A percentile compares a stretch with the other conserved stretches of the same genome.
Conservation (phyloP, 2,888 invertebrate species). For the Mythimna pallens region DNA sequence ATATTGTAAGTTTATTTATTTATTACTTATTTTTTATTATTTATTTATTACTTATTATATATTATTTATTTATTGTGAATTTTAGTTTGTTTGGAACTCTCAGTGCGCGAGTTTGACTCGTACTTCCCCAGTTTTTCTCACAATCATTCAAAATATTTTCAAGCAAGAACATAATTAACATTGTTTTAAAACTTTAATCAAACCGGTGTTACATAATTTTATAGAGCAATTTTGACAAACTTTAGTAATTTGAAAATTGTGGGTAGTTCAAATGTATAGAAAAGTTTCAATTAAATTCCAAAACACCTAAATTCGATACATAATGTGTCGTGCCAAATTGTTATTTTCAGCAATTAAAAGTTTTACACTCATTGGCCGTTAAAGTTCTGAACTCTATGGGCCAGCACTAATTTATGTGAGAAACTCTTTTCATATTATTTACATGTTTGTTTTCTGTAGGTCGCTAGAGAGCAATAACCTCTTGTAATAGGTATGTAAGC, state of each 20-base stretch:
- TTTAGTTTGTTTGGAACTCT: no score
- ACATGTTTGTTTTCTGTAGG: not conserved
- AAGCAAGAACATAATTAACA: no score
- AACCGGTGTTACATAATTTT: not conserved
- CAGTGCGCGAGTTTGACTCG: no score
- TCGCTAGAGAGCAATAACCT: not conserved
- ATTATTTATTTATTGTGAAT: no score
- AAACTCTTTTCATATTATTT: not conserved
- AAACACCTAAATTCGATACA: conserved; percentile 36
- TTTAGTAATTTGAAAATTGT: conserved; percentile 15
- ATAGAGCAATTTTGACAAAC: no score
- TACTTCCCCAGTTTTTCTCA: no score
- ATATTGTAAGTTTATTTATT: no score
- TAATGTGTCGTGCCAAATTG: conserved; percentile 33
- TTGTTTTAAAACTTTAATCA: not conserved
- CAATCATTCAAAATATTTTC: no score
- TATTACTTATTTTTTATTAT: no score
- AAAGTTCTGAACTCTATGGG: conserved; percentile 1
- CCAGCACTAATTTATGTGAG: not conserved
- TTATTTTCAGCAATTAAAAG: conserved; percentile 41
- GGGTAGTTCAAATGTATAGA: conserved; percentile 26
- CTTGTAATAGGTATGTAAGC: not conserved
- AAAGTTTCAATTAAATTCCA: conserved; percentile 28
- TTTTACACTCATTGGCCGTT: conserved; percentile 12
- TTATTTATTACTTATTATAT: no score